A percentile compares a stretch with the other conserved stretches of the same genome.
phyloP scores from a whole-genome alignment of 2,113 vertebrate species.

The Eupsittula cactorum region DNA sequence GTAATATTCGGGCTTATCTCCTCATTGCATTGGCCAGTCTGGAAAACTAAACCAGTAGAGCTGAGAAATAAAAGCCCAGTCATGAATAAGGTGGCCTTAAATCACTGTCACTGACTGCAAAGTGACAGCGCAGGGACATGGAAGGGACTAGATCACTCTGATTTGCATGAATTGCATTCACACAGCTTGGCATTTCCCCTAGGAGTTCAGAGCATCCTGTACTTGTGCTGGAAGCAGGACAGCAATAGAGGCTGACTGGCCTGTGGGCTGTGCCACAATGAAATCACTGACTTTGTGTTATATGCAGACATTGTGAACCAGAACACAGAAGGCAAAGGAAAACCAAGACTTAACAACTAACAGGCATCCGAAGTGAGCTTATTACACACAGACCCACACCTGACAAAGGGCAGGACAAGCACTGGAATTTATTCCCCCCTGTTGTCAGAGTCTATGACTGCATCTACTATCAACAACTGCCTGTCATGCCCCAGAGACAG shows the following conservation, averaged over 20 bases:
- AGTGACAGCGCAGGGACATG: not conserved
- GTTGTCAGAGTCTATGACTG: not conserved
- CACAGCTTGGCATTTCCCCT: not conserved
- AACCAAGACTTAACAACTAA: not conserved
- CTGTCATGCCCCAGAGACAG: not conserved
- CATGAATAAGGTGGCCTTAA: not conserved
- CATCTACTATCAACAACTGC: not conserved
- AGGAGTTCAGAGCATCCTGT: not conserved
- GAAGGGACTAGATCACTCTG: not conserved
- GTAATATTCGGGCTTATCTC: not conserved
- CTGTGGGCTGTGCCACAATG: not conserved
- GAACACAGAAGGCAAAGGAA: not conserved
- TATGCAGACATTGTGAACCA: rapidly evolving
- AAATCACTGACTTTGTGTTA: not conserved
- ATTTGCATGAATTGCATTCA: not conserved
- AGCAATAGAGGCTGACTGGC: not conserved
- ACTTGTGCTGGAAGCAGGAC: not conserved
- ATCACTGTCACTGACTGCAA: not conserved
- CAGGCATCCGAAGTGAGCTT: rapidly evolving
- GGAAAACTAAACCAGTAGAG: not conserved
- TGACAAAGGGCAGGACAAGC: not conserved
- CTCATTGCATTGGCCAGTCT: not conserved
- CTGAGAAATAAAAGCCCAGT: not conserved
- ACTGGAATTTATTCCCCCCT: not conserved
- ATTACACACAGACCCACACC: not conserved